These are phyloP conservation scores for Malacosoma neustria DNA, from an alignment of 2,888 invertebrate species.

Conservation along the genomic window DNA sequence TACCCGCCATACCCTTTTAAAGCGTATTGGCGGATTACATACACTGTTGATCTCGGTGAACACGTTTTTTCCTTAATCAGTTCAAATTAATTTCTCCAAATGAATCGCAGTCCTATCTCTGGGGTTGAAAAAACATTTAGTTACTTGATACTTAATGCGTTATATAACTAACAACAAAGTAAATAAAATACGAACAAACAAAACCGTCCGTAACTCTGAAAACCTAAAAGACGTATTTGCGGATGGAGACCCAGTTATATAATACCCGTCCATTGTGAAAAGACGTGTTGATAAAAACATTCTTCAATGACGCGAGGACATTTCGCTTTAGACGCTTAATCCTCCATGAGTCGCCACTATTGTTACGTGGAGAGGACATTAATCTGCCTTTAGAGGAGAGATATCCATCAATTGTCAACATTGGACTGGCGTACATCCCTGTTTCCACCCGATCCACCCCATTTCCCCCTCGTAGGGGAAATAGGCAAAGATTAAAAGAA, in stretches of 20 bases:
- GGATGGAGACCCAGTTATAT: not conserved
- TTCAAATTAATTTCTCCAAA: no score
- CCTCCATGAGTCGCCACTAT: slow-evolving; percentile 54
- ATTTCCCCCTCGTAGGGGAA: slow-evolving; percentile 31
- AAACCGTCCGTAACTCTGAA: not conserved
- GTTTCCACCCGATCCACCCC: slow-evolving; percentile 27
- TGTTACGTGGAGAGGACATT: slow-evolving; percentile 57
- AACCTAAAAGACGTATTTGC: not conserved
- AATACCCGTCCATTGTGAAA: not conserved
- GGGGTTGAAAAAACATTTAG: no score
- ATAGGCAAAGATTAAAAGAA: slow-evolving; percentile 45
- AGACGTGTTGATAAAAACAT: slow-evolving; percentile 3
- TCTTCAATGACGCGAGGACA: slow-evolving; percentile 21
- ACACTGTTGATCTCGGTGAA: no score
- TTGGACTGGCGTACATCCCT: slow-evolving; percentile 51
- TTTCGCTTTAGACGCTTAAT: slow-evolving; percentile 44
- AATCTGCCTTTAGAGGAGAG: slow-evolving; percentile 71
- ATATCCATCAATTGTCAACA: slow-evolving; percentile 75
- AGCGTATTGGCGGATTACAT: no score
- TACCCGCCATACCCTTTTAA: no score
- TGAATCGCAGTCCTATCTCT: no score
- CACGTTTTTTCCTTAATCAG: no score
- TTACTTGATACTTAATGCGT: no score
- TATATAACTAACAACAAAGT: not conserved
- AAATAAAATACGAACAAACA: not conserved